A percentile compares a stretch with the other conserved stretches of the same genome.
Evolutionary conservation across 2,888 invertebrate genomes (phyloP).

Genomic region (Polyommatus iphigenia): DNA sequence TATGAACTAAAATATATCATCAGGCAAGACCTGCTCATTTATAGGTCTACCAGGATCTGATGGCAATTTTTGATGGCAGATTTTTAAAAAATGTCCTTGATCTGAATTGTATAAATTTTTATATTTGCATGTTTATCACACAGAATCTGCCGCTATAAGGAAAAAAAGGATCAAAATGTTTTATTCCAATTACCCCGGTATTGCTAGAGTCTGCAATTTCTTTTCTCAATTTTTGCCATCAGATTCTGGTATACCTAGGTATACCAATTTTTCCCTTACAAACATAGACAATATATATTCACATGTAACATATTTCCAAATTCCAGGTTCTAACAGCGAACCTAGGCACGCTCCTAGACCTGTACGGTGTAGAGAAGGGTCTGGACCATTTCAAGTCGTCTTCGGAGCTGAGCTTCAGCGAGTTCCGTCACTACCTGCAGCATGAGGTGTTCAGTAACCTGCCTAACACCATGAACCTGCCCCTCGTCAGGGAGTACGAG

Average conservation of each 20-base stretch:
- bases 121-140: too few relatives aligned
- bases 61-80: too few relatives aligned
- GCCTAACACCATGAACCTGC: slow-evolving; percentile 80
- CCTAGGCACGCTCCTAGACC: slow-evolving; percentile 87
- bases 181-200: too few relatives aligned
- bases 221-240: too few relatives aligned
- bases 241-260: too few relatives aligned
- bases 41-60: too few relatives aligned
- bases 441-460: slow-evolving; percentile 86
- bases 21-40: too few relatives aligned
- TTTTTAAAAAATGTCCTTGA: too few relatives aligned
- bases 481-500: slow-evolving; percentile 81
- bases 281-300: not conserved
- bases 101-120: too few relatives aligned
- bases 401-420: slow-evolving; percentile 84
- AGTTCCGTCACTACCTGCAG: slow-evolving; percentile 87
- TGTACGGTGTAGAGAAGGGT: slow-evolving; percentile 89
- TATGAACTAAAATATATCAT: not conserved
- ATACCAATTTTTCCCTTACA: not conserved
- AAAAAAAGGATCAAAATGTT: too few relatives aligned
- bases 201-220: too few relatives aligned
- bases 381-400: slow-evolving; percentile 88
- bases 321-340: slow-evolving; percentile 89
- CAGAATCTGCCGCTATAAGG: too few relatives aligned
- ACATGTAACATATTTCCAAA: not conserved